Base-by-base conservation (phyloP, 2,888 invertebrate species). In the Trachelus iudaicus region DNA sequence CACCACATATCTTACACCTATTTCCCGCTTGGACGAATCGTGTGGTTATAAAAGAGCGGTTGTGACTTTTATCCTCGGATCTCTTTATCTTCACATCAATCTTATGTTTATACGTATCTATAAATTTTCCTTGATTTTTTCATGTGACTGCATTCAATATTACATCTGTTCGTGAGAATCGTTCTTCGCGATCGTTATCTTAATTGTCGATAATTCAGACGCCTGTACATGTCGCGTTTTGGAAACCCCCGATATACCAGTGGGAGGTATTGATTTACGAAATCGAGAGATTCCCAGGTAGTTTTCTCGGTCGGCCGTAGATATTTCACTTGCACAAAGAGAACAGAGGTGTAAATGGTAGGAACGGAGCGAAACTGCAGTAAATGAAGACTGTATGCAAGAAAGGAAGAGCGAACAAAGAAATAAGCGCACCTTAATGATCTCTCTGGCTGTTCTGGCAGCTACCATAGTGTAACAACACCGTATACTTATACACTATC, bases 1-100 rank as follows among this genome's bases (percentile, higher is more conserved):
- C 78, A 73, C 75, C 75, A 73, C 76, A 75, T 79, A 82, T 81
- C 69, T 84, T 78, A 79, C 78, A 75, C 82, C 77, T 77, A 81
- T 40, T 56, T 56, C 56, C 56, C 56, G 56, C 56, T 23, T 23
- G 56, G 56, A 23, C 56, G 56, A 56, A 56, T 23, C 56, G 9
- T 56, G 23, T 31, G 73, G 76, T 73, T 77, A 75, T 77, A 68
- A 80, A 75, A 73, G 73, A 34, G 76, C 79, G 76, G 75, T 79
- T 69, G 75, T 79, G 78, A 82, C 80, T 76, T 79, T 79, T 15
- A 23, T 56, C 23, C 9, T 15, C 6, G 40, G 15, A 15, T 40
- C 15, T 40, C 40, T 15, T 15, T 15, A 15, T 40, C 15, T 15
- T 15, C 40, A 0, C 1, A 1, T 15, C 6, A 15, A 40, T 40